These are phyloP conservation scores for Rhynchomys soricoides DNA, from an alignment of 2,113 vertebrate genomes.

Conservation along the genomic window DNA sequence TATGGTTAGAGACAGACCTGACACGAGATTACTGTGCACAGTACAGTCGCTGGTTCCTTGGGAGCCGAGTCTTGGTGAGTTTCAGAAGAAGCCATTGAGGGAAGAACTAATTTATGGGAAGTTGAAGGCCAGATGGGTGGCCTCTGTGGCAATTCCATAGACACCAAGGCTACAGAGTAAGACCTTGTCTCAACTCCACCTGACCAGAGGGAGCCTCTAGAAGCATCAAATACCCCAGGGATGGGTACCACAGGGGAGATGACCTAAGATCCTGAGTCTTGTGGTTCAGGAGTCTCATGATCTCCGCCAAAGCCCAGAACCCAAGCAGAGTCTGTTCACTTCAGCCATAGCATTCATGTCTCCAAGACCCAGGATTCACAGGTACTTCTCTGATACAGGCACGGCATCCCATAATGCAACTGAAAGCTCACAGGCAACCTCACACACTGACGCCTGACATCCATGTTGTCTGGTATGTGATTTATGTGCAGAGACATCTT, in stretches of 20 bases:
- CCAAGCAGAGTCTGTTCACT: background rate
- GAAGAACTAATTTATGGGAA: background rate
- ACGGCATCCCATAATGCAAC: background rate
- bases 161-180: background rate
- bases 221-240: background rate
- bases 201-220: conserved; percentile 20
- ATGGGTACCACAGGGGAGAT: background rate
- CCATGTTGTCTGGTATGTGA: no score
- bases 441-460: background rate
- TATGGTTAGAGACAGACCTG: background rate
- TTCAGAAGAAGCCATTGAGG: background rate
- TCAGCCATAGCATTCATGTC: fast-evolving
- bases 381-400: background rate
- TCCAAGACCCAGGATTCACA: fast-evolving
- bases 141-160: background rate
- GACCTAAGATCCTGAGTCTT: background rate
- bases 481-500: background rate
- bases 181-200: background rate
- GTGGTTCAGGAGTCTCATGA: background rate
- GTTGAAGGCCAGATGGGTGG: background rate
- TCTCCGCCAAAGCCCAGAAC: background rate
- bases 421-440: background rate
- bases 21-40: background rate
- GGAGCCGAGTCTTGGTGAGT: background rate
- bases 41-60: background rate